Base-by-base conservation (phyloP, 1,140 invertebrate species). In the Cyphomyrmex costatus region DNA sequence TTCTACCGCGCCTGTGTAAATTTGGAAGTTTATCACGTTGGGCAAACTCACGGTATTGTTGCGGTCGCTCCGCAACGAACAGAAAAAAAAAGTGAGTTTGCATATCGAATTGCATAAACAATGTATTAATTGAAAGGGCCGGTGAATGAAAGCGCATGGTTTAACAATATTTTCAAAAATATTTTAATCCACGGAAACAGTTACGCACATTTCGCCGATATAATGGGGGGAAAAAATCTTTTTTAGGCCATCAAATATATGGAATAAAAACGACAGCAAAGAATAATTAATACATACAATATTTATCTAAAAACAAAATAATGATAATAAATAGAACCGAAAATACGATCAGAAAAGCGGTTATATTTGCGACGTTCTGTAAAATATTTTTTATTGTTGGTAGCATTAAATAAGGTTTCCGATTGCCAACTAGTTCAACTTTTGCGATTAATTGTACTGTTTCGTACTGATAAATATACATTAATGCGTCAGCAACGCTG, bases 31-130 rank as follows among this genome's bases (percentile, higher is more conserved):
- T 83, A 83, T 83, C 79, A 61, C 79, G 66, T 51, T 30, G 80
- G 53, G 63, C 83, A 70, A 86, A 86, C 74, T 85, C 79, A 84
- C 83, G 73, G 61, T 68, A 78, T 80, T 80, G 56, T 87, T 77
- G 21, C 79, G 79, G 79, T 74, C 51, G 79, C 24, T 60, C 36
- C 53, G 53, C 68, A 73, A 60, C 68, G 79, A 46, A 60, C 24
- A 68, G 68, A 60, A 60, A 60, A 60, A 60, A 74, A 60, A 60
- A 74, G 68, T 60, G 79, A 83, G 79, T 83, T 83, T 83, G 79
- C 79, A 83, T 83, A 83, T 83, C 68, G 68, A 83, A 83, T 74
- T 83, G 79, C 79, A 83, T 83, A 83, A 83, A 83, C 79, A 83
- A 83, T 83, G 53, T 83, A 83, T 83, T 83, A 83, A 83, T 83